Base-by-base conservation (phyloP, 2,113 vertebrate species). In the Neolamprologus falcicula region DNA sequence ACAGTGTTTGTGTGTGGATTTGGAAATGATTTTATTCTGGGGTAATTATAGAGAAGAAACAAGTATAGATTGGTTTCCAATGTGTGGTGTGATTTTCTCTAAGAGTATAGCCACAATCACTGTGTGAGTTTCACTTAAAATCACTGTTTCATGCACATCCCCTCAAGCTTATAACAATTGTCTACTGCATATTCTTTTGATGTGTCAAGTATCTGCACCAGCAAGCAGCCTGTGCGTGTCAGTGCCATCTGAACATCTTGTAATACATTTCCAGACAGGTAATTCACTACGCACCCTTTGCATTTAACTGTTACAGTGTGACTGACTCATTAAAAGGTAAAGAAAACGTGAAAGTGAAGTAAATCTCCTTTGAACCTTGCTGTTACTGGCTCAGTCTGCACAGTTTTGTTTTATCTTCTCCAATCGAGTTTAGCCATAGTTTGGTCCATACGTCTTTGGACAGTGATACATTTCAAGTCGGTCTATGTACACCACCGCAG, bases 121-220 rank as follows among this genome's bases (percentile, higher is more conserved):
- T 50, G 78, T 80, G 63, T 52, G 61, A 59, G 68, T 85, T 93
- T 89, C 80, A 89, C 66, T 89, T 68, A 86, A 89, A 80, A 47
- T 85, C 68, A 14, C 19, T 79, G 85, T 76, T 88, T 89, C 83
- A 73, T 61, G 33, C 63, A 52, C 52, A 73, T 35, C 5, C 42
- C 66, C 78, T 87, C 55, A 5, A 71, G 76, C 89, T 81, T 79
- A 57, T 45, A 85, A 82, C 45, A 54, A 57, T 50, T 53, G 82
- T 83, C 85, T 68, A 80, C 37, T 80, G 42, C 79, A 63, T 73
- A 85, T 82, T 91, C 52, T 66, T 94, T 87, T 92, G 81, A 94
- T 91, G 83, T 85, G 84, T 90, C 83, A 76, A 54, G 83, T 37
- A 68, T 84, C 59, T 59, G 47, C 81, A 81, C 9, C 4, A 16